Conservation (phyloP, 2,113 vertebrate genomes). For the Falcunculus frontatus region DNA sequence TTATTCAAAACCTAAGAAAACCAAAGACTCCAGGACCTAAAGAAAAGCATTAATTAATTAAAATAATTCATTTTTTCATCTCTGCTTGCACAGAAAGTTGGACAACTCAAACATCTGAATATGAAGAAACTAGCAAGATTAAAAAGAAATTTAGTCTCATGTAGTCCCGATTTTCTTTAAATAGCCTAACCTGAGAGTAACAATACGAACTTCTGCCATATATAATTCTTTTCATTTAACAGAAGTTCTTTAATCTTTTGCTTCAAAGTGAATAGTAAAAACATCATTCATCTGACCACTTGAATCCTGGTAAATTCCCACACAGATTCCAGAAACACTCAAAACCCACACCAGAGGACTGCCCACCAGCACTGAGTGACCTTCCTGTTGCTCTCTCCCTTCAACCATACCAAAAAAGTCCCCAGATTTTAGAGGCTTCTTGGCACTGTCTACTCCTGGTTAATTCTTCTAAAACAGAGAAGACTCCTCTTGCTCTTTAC, state of each 20-base stretch:
- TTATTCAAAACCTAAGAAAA: background rate
- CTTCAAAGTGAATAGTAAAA: background rate
- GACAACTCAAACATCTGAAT: background rate
- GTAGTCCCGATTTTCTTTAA: background rate
- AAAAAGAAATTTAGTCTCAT: background rate
- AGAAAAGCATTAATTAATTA: background rate
- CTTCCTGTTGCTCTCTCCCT: background rate
- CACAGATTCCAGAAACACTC: background rate
- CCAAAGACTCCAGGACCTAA: background rate
- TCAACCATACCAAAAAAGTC: background rate
- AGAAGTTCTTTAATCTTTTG: background rate
- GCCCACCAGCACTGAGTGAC: too few species aligned
- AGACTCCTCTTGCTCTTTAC: background rate
- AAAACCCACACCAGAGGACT: background rate
- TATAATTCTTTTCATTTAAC: background rate
- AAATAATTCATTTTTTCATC: background rate
- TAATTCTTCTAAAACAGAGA: background rate
- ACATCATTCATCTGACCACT: background rate
- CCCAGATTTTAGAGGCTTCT: background rate
- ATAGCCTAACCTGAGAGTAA: background rate
- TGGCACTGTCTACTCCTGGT: background rate
- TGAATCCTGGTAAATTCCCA: background rate
- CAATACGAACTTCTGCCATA: background rate
- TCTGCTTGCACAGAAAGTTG: background rate
- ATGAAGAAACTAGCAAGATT: background rate